Base-by-base conservation (phyloP, 2,797 vertebrate genomes). In the Phrynocephalus guinanensis region DNA sequence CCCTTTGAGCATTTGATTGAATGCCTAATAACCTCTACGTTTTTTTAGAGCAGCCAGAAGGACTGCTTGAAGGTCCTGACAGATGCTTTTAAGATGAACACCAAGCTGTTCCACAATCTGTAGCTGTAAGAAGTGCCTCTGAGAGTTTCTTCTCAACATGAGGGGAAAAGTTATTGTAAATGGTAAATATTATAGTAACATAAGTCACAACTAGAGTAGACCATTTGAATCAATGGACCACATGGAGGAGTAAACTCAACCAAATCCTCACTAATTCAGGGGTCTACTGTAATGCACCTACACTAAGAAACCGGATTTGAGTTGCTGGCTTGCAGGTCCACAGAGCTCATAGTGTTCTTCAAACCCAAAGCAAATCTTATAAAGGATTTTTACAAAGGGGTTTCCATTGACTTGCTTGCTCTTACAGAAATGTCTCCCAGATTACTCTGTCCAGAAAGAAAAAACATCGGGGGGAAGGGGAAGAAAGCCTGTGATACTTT, bases 401-500 rank as follows among this genome's bases (percentile, higher is more conserved):
- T 82, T 84, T 88, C 44, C 2, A 24, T 82, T 66, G 5, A 0
- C 72, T 89, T 86, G 28, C 7, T n/a, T 50, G 82, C 85, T 78
- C 28, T 3, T 88, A 30, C 48, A 52, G 1, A 86, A 67, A 26
- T 6, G 91, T 18, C 76, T 48, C 3, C 26, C 33, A 90, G 89
- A 70, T 8, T 48, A 50, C n/a, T 79, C 66, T 52, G 44, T 33
- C 4, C 76, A n/a, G 76, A 67, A 67, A n/a, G 38, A 63, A 63
- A 63, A 63, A 63, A 63, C 15, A 2, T 18, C 20, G 60, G 30
- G 22, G 22, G 28, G 9, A 48, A 68, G 20, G 38, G 30, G 28
- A 79, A 20, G 15, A 33, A 80, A 33, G 0, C 22, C 1, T 33
- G 82, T 28, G 3, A 0, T 50, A 68, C 66, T 75, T 91, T 83